A percentile compares a stretch with the other conserved stretches of the same genome.
Conservation (phyloP, 2,797 vertebrate species). For the Bovichtus diacanthus region DNA sequence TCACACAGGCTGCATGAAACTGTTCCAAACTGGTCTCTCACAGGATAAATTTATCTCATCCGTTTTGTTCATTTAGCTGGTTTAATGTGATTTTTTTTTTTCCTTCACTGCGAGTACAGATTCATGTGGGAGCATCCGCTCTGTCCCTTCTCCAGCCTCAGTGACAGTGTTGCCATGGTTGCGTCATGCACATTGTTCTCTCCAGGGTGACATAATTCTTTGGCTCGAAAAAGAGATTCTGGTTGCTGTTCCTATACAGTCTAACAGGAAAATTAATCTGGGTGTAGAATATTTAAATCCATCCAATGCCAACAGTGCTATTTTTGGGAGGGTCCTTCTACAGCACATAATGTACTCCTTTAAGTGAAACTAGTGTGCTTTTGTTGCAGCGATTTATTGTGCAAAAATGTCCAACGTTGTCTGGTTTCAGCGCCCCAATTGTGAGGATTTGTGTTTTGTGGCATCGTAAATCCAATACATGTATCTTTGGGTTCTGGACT, state of each 20-base stretch:
- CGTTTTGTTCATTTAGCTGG: slow-evolving; percentile 43
- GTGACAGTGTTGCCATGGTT: slow-evolving; percentile 63
- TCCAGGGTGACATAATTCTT: slow-evolving; percentile 57
- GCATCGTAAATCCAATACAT: not conserved
- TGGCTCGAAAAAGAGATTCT: slow-evolving; percentile 34
- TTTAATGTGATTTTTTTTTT: slow-evolving; percentile 44
- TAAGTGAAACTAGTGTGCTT: not conserved
- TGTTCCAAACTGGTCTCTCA: slow-evolving; percentile 52
- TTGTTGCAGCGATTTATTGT: too few species aligned
- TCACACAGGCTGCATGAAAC: slow-evolving; percentile 55
- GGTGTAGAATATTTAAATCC: slow-evolving; percentile 15
- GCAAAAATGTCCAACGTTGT: not conserved
- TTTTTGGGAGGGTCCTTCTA: not conserved
- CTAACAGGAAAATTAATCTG: slow-evolving; percentile 12
- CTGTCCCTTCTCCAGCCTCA: slow-evolving; percentile 35
- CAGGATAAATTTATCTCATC: slow-evolving; percentile 58
- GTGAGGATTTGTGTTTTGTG: not conserved
- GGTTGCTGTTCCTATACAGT: slow-evolving; percentile 11
- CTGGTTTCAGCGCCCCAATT: not conserved
- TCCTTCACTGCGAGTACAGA: not conserved
- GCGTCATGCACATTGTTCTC: slow-evolving; percentile 62
- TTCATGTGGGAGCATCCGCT: slow-evolving; percentile 44
- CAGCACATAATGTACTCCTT: not conserved
- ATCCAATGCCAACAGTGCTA: not conserved
- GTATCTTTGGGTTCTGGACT: not conserved